These are phyloP conservation scores for Drosophila burlai DNA, from an alignment of 1,140 invertebrate species.

Conservation along the genomic window DNA sequence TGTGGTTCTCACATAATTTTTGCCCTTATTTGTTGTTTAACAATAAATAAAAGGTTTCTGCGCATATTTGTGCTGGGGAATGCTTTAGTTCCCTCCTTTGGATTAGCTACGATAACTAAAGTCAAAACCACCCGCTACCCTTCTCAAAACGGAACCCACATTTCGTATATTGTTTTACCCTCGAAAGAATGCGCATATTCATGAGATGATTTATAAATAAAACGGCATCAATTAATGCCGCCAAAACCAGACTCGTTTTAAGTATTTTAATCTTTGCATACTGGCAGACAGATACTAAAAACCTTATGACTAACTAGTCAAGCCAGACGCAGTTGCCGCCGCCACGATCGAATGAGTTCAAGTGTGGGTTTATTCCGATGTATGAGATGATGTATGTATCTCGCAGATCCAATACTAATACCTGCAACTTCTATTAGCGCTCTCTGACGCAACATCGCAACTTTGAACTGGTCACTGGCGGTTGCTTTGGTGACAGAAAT, in stretches of 20 bases:
- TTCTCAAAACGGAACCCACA: conserved; percentile 10
- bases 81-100: conserved; percentile 2
- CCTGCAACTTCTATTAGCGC: conserved; percentile 56
- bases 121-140: conserved; percentile 1
- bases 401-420: conserved; percentile 19
- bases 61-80: conserved; percentile 35
- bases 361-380: conserved; percentile 29
- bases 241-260: conserved; percentile 35
- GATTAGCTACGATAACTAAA: conserved; percentile 23
- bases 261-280: conserved; percentile 48
- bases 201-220: conserved; percentile 48
- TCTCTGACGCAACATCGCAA: conserved; percentile 61
- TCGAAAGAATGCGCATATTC: conserved; percentile 43
- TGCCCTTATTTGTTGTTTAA: conserved; percentile 13
- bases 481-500: conserved; percentile 33
- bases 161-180: conserved; percentile 13
- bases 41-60: conserved; percentile 26
- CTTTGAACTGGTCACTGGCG: conserved; percentile 59
- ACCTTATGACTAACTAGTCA: conserved; percentile 67
- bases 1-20: conserved; percentile 31
- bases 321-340: conserved; percentile 24
- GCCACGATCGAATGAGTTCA: conserved; percentile 25
- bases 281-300: conserved; percentile 28
- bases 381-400: conserved; percentile 13
- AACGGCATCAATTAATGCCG: conserved; percentile 44